Evolutionary conservation across 2,113 vertebrate species (phyloP).

Genomic region (Periophthalmus modestus): DNA sequence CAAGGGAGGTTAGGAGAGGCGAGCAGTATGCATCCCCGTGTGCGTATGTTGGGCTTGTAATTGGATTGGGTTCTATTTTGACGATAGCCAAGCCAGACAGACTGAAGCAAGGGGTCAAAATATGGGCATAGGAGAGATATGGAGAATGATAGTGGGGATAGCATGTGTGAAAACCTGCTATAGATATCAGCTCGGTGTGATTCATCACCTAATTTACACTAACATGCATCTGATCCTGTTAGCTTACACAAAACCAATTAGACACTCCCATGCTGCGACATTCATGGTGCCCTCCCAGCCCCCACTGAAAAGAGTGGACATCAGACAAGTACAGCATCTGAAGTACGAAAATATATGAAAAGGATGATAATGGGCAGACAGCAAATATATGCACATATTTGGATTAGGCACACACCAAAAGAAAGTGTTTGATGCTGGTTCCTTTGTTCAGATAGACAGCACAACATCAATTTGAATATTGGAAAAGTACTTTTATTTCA

Average conservation of each 20-base stretch:
- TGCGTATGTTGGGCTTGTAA: constrained; percentile 9
- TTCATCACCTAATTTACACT: constrained; percentile 64
- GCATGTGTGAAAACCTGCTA: constrained; percentile 43
- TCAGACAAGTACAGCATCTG: constrained; percentile 24
- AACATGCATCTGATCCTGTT: constrained; percentile 32
- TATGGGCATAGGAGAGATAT: constrained; percentile 11
- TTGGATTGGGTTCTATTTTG: constrained; percentile 37
- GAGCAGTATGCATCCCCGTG: constrained; percentile 14
- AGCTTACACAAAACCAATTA: constrained; percentile 49
- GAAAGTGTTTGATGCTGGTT: neutral
- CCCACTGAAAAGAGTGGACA: constrained; percentile 35
- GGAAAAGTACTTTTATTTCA: neutral
- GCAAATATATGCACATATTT: constrained; percentile 66
- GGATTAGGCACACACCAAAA: constrained; percentile 30
- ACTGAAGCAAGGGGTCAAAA: constrained; percentile 16
- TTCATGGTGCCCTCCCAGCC: constrained; percentile 17
- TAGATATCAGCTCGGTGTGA: constrained; percentile 48
- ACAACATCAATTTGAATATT: neutral
- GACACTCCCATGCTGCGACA: constrained; percentile 27
- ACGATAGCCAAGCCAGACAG: constrained; percentile 1
- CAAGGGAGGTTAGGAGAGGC: constrained; percentile 23
- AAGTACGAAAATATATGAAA: constrained; percentile 53
- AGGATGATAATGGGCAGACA: constrained; percentile 52
- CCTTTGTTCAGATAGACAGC: constrained; percentile 21
- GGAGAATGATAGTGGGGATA: neutral